Evolutionary conservation across 2,888 invertebrate species (phyloP).

Genomic region (Scaptomyza parva): DNA sequence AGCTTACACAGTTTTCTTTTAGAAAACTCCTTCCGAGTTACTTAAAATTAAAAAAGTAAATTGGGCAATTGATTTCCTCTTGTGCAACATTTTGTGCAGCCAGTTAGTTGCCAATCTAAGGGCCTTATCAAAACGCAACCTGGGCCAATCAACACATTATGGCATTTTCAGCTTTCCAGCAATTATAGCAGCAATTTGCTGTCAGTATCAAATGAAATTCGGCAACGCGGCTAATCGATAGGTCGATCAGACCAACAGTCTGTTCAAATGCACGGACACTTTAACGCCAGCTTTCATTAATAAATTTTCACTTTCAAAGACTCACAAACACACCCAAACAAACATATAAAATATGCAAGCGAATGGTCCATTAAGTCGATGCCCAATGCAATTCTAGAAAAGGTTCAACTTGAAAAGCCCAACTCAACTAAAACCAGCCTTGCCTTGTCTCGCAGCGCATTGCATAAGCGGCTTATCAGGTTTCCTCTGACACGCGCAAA

Average conservation of each 20-base stretch:
- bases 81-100: slow-evolving; percentile 37
- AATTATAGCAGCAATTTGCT: slow-evolving; percentile 60
- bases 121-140: slow-evolving; percentile 48
- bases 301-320: slow-evolving; percentile 68
- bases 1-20: background rate
- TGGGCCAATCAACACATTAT: slow-evolving; percentile 62
- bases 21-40: background rate
- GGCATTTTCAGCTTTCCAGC: slow-evolving; percentile 72
- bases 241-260: slow-evolving; percentile 55
- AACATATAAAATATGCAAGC: slow-evolving; percentile 37
- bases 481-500: slow-evolving; percentile 19
- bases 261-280: slow-evolving; percentile 37
- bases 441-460: slow-evolving; percentile 29
- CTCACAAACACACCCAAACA: background rate
- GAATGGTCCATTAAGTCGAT: slow-evolving; percentile 51
- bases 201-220: slow-evolving; percentile 34
- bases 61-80: slow-evolving; percentile 62
- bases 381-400: slow-evolving; percentile 60
- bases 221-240: slow-evolving; percentile 57
- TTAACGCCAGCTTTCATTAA: slow-evolving; percentile 64
- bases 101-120: slow-evolving; percentile 22
- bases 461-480: slow-evolving; percentile 68
- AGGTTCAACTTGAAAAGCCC: slow-evolving; percentile 12
- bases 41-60: slow-evolving; percentile 11
- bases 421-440: background rate